Conservation (phyloP, 2,797 vertebrate genomes). For the Ataeniobius toweri region DNA sequence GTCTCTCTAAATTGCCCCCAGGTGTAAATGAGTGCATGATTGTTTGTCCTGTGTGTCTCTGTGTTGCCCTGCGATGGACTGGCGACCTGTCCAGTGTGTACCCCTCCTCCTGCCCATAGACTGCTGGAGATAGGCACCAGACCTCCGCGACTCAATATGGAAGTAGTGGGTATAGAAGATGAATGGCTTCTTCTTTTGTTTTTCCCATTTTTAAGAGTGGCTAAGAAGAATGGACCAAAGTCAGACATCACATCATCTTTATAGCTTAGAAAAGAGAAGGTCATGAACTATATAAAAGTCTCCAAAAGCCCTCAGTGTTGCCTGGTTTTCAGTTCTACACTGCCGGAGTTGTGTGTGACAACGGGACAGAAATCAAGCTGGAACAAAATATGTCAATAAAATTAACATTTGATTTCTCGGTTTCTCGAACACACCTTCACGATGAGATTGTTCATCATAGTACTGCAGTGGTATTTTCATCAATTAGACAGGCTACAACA, state of each 20-base stretch:
- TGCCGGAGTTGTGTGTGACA: neutral
- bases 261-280: neutral
- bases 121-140: no score
- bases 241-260: neutral
- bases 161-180: no score
- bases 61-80: no score
- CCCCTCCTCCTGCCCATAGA: no score
- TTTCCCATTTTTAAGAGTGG: neutral
- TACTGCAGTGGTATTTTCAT: slow-evolving; percentile 20
- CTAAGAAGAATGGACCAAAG: neutral
- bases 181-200: neutral
- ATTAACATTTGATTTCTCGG: neutral
- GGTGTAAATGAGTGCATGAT: no score
- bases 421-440: slow-evolving; percentile 1
- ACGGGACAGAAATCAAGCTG: neutral
- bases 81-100: no score
- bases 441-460: neutral
- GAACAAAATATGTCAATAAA: neutral
- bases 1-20: no score
- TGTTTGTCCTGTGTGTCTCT: no score
- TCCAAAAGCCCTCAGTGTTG: neutral
- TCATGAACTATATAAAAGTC: neutral
- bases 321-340: neutral
- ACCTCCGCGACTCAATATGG: no score
- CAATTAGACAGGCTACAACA: slow-evolving; percentile 36